phyloP scores from a whole-genome alignment of 2,888 invertebrate species.

The Lutraria lutraria region DNA sequence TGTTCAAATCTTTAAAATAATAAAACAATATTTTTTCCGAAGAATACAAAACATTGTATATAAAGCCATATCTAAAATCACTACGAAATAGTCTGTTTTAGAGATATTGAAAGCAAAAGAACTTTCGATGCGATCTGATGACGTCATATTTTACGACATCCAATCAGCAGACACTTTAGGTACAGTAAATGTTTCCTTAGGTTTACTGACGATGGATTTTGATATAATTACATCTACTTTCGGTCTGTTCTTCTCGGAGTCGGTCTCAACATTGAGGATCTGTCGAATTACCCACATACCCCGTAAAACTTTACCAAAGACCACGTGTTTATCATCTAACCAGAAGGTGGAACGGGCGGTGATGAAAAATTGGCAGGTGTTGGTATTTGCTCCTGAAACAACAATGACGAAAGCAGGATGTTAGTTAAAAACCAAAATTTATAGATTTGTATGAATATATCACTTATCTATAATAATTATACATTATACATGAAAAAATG shows the following conservation, averaged over 20 bases:
- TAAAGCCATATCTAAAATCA: too few relatives aligned
- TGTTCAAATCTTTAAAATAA: too few relatives aligned
- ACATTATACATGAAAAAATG: too few relatives aligned
- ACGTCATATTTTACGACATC: slow-evolving; percentile 41
- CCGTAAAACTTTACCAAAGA: slow-evolving; percentile 93
- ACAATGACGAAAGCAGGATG: not conserved
- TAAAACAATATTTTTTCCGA: too few relatives aligned
- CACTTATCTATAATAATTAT: too few relatives aligned
- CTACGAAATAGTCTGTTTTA: too few relatives aligned
- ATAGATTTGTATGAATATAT: too few relatives aligned
- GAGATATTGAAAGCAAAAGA: too few relatives aligned
- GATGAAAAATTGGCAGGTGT: slow-evolving; percentile 98
- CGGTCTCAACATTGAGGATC: slow-evolving; percentile 92
- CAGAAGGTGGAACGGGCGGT: slow-evolving; percentile 95
- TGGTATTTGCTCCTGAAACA: slow-evolving; percentile 92
- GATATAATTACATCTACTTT: slow-evolving; percentile 90
- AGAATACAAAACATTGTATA: too few relatives aligned
- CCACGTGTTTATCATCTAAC: slow-evolving; percentile 95
- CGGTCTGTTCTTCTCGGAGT: slow-evolving; percentile 90
- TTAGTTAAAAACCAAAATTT: too few relatives aligned
- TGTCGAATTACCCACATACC: slow-evolving; percentile 94
- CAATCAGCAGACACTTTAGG: slow-evolving; percentile 62
- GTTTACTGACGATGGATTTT: slow-evolving; percentile 89
- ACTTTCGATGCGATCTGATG: not conserved
- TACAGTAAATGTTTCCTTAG: slow-evolving; percentile 74